Evolutionary conservation across 2,888 invertebrate species (phyloP).

Genomic region (Choristoneura rosaceana): DNA sequence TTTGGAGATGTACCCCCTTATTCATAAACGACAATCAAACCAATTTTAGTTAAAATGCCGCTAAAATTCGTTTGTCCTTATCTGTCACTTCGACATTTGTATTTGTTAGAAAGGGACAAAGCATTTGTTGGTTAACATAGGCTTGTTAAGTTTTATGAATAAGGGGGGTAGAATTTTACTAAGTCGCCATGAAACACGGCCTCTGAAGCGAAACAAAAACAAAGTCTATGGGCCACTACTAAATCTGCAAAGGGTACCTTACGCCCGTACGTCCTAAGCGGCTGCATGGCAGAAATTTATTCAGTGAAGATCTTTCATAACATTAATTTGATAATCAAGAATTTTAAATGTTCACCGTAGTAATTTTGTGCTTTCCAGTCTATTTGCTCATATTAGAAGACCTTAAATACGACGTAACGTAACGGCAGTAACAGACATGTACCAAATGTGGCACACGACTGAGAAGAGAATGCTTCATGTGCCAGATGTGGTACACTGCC

Average conservation of each 20-base stretch:
- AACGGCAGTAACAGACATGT: not conserved
- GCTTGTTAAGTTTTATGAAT: too few species aligned
- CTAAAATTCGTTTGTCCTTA: too few species aligned
- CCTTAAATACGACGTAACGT: not conserved
- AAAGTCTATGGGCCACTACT: slow-evolving; percentile 11
- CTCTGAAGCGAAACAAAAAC: slow-evolving; percentile 24
- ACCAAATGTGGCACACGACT: not conserved
- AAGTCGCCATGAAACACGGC: not conserved
- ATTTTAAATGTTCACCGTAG: not conserved
- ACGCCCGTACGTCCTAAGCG: slow-evolving; percentile 81
- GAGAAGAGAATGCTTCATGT: not conserved
- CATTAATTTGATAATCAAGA: not conserved
- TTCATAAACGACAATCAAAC: too few species aligned
- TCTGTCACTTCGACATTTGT: too few species aligned
- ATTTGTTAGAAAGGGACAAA: too few species aligned
- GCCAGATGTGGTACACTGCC: not conserved
- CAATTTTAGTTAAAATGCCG: too few species aligned
- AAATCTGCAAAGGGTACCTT: slow-evolving; percentile 68
- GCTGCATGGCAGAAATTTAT: slow-evolving; percentile 81
- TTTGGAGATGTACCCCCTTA: too few species aligned
- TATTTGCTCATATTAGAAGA: not conserved
- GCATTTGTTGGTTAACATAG: too few species aligned
- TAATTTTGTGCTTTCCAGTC: not conserved
- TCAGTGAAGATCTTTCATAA: slow-evolving; percentile 49
- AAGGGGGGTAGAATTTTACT: not conserved